A percentile compares a stretch with the other conserved stretches of the same genome.
Evolutionary conservation across 2,888 invertebrate species (phyloP).

Genomic region (Protodeltote pygarga): DNA sequence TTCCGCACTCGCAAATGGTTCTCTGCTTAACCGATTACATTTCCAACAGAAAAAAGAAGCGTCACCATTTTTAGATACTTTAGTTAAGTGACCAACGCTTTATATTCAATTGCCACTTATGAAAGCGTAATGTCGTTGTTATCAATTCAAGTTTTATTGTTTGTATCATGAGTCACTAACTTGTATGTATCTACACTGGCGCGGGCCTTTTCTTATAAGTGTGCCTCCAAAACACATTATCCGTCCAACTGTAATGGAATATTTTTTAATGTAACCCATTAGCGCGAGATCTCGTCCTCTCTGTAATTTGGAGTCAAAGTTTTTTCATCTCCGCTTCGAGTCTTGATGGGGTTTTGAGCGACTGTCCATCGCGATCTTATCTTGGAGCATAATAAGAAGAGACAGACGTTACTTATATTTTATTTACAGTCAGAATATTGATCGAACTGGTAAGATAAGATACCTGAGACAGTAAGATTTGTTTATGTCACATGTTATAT

Average conservation of each 20-base stretch:
- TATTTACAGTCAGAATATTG: slow-evolving; percentile 83
- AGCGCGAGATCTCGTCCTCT: slow-evolving; percentile 76
- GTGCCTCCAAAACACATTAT: slow-evolving; percentile 68
- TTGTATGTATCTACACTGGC: slow-evolving; percentile 61
- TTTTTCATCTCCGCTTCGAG: slow-evolving; percentile 76
- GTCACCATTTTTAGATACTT: slow-evolving; percentile 29
- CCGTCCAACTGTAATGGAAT: slow-evolving; percentile 76
- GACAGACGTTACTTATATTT: slow-evolving; percentile 86
- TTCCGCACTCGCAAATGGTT: slow-evolving; percentile 58
- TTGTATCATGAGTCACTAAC: slow-evolving; percentile 58
- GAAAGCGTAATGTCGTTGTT: slow-evolving; percentile 40
- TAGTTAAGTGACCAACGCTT: slow-evolving; percentile 47
- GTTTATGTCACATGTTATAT: slow-evolving; percentile 83
- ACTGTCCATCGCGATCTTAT: slow-evolving; percentile 84
- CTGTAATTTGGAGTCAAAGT: slow-evolving; percentile 79
- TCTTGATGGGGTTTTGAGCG: slow-evolving; percentile 82
- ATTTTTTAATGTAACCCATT: slow-evolving; percentile 84
- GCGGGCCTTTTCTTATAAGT: slow-evolving; percentile 53
- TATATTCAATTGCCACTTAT: slow-evolving; percentile 52
- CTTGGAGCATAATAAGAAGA: slow-evolving; percentile 83
- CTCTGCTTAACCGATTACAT: slow-evolving; percentile 66
- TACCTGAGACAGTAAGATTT: slow-evolving; percentile 72
- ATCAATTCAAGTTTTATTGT: slow-evolving; percentile 54
- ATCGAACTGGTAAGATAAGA: slow-evolving; percentile 81
- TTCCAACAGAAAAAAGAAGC: slow-evolving; percentile 36